Percentiles rank a stretch among this genome's conserved stretches.
phyloP scores from a whole-genome alignment of 2,797 vertebrate genomes.

The Limosa lapponica region DNA sequence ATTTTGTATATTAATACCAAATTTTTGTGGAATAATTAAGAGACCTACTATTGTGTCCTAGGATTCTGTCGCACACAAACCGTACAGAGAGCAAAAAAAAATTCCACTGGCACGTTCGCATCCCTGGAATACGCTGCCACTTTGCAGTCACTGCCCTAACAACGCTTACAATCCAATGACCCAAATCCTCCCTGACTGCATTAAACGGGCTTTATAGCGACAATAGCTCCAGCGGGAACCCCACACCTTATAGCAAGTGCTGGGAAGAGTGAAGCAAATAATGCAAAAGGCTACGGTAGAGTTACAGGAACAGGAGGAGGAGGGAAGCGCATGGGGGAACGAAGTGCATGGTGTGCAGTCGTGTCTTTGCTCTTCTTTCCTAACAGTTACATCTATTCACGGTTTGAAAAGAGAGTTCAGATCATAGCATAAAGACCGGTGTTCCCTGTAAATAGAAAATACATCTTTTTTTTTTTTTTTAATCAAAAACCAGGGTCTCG shows the following conservation, averaged over 20 bases:
- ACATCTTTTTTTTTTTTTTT: neutral
- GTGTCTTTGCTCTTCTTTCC: neutral
- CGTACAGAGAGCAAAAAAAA: neutral
- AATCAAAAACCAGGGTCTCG: neutral
- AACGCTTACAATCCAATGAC: neutral
- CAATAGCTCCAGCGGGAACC: neutral
- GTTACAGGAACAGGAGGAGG: neutral
- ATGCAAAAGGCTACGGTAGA: neutral
- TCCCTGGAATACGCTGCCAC: neutral
- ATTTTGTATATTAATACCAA: neutral
- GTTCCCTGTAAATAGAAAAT: neutral
- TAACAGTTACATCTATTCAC: neutral
- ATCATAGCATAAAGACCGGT: neutral
- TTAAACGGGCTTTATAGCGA: slow-evolving; percentile 3
- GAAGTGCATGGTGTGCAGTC: fast-evolving
- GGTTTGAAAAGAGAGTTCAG: neutral
- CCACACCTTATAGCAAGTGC: neutral
- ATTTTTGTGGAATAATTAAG: neutral
- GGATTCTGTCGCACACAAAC: neutral
- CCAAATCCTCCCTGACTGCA: slow-evolving; percentile 27
- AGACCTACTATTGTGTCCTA: neutral
- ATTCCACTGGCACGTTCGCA: neutral
- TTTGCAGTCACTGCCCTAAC: neutral
- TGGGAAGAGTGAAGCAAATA: neutral
- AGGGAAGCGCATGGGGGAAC: neutral